Evolutionary conservation across 2,888 invertebrate genomes (phyloP).

Genomic region (Sisyra terminalis): DNA sequence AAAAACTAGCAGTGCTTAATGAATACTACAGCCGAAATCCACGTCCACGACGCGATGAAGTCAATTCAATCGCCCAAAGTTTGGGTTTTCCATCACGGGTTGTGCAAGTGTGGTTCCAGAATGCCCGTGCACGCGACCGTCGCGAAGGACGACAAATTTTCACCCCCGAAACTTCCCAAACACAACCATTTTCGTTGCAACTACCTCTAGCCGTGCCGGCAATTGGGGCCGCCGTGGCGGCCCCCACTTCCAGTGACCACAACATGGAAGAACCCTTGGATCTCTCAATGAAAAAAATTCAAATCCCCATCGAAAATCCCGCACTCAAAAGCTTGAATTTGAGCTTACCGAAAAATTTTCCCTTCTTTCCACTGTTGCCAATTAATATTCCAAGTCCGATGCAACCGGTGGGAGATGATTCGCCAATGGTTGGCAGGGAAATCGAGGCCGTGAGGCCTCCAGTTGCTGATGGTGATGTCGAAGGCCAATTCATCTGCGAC

Average conservation of each 20-base stretch:
- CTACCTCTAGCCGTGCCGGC: conserved; percentile 12
- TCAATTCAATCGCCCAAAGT: conserved; percentile 71
- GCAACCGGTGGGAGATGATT: conserved; percentile 25
- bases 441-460: conserved; percentile 24
- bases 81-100: conserved; percentile 62
- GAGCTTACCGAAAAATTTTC: conserved; percentile 45
- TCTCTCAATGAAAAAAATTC: conserved; percentile 67
- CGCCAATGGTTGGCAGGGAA: conserved; percentile 18
- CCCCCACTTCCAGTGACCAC: conserved; percentile 14
- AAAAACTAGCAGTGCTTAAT: conserved; percentile 78
- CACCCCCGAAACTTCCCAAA: conserved; percentile 25
- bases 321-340: conserved; percentile 24
- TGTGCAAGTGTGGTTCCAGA: conserved; percentile 94
- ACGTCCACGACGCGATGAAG: conserved; percentile 85
- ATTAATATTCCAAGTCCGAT: conserved; percentile 38
- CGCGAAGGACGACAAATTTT: conserved; percentile 41
- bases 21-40: conserved; percentile 82
- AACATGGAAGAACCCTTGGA: conserved; percentile 59
- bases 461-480: conserved; percentile 32
- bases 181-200: conserved; percentile 15
- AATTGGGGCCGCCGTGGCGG: too few relatives aligned
- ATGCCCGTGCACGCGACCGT: conserved; percentile 78
- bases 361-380: conserved; percentile 39
- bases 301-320: conserved; percentile 30
- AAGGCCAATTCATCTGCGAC: conserved; percentile 83